phyloP scores from a whole-genome alignment of 2,888 invertebrate species.

The Euzetes globulus region DNA sequence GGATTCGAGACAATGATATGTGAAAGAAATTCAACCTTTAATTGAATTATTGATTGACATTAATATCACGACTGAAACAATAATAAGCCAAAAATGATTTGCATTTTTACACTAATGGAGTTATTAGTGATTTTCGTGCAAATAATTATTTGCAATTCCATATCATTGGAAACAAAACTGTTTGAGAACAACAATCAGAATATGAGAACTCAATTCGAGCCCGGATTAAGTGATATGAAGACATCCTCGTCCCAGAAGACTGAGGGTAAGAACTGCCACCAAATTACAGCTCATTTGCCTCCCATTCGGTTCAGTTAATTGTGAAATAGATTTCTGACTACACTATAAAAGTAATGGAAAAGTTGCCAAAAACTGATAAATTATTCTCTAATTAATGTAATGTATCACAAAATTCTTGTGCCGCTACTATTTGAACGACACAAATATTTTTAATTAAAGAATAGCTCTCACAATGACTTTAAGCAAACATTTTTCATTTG shows the following conservation, averaged over 20 bases:
- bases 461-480: background rate
- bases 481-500: background rate
- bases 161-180: background rate
- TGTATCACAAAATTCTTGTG: background rate
- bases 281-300: no score
- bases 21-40: background rate
- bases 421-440: background rate
- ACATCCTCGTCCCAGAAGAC: no score
- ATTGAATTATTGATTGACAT: no score
- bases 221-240: background rate
- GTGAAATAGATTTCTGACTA: no score
- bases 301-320: no score
- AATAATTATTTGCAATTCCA: background rate
- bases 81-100: background rate
- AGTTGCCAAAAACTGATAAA: constrained; percentile 8
- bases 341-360: background rate
- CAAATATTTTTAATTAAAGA: background rate
- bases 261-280: no score
- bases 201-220: background rate
- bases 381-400: background rate
- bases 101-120: background rate
- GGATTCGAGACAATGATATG: background rate
- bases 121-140: background rate
- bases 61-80: background rate
- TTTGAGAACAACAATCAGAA: background rate